Evolutionary conservation across 1,140 invertebrate species (phyloP).

Genomic region (Lepidurus arcticus): DNA sequence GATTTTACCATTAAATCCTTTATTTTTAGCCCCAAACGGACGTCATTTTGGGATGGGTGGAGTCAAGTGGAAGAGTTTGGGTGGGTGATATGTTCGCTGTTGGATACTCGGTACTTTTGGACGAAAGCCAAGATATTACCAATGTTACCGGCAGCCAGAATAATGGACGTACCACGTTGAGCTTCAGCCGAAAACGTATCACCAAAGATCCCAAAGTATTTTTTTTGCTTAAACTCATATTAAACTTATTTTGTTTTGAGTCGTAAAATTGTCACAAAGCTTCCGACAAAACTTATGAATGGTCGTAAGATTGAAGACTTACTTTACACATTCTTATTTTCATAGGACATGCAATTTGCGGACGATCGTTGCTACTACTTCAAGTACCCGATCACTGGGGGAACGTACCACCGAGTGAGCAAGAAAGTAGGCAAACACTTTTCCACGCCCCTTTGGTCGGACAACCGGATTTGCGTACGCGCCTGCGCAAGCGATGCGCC

Average conservation of each 20-base stretch:
- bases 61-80: conserved; percentile 65
- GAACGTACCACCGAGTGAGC: conserved; percentile 70
- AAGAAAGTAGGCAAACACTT: conserved; percentile 81
- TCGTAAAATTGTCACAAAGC: no score
- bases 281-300: conserved; percentile 22
- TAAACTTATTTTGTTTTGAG: no score
- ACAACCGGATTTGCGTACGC: conserved; percentile 70
- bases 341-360: conserved; percentile 71
- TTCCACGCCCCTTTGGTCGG: conserved; percentile 65
- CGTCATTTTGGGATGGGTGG: conserved; percentile 80
- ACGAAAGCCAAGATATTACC: conserved; percentile 65
- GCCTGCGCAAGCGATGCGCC: conserved; percentile 36
- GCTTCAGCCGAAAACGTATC: conserved; percentile 68
- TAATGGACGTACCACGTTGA: conserved; percentile 71
- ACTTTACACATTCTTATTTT: conserved; percentile 34
- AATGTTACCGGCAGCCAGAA: conserved; percentile 61
- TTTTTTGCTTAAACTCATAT: neutral
- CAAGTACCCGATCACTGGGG: conserved; percentile 81
- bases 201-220: conserved; percentile 59
- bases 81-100: conserved; percentile 81
- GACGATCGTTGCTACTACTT: conserved; percentile 77
- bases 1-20: neutral
- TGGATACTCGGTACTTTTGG: conserved; percentile 51
- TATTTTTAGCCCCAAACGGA: conserved; percentile 65
- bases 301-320: neutral